Evolutionary conservation across 2,113 vertebrate species (phyloP).

Genomic region (Mustelus asterias): DNA sequence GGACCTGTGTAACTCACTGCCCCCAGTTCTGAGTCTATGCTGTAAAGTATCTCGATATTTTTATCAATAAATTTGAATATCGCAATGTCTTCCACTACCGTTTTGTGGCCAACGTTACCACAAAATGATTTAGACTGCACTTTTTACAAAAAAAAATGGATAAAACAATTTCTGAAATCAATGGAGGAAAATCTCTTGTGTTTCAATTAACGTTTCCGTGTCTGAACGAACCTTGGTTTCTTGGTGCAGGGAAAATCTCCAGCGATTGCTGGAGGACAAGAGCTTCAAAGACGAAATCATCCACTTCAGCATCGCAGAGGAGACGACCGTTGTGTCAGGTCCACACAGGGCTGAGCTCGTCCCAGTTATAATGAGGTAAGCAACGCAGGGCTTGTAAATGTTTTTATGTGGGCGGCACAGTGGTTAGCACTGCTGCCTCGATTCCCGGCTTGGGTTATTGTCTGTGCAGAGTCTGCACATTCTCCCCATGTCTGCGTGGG

Average conservation of each 20-base stretch:
- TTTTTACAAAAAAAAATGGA: background rate
- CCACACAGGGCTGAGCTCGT: conserved; percentile 74
- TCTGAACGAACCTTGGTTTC: background rate
- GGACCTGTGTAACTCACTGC: too few relatives aligned
- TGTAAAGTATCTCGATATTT: too few relatives aligned
- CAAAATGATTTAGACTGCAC: background rate
- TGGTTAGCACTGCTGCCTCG: too few relatives aligned
- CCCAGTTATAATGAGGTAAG: conserved; percentile 88
- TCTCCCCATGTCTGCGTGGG: too few relatives aligned
- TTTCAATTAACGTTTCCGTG: background rate
- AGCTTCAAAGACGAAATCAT: conserved; percentile 92
- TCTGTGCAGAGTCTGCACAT: too few relatives aligned
- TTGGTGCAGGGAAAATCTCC: conserved; percentile 76
- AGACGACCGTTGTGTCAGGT: conserved; percentile 68
- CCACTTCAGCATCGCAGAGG: conserved; percentile 88
- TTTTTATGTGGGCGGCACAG: background rate
- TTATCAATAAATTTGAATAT: too few relatives aligned
- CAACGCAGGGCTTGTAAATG: background rate
- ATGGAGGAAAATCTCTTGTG: background rate
- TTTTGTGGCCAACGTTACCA: too few relatives aligned
- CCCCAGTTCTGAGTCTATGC: too few relatives aligned
- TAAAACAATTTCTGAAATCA: background rate
- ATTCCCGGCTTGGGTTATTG: too few relatives aligned
- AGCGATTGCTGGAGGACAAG: conserved; percentile 82
- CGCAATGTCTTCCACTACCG: too few relatives aligned